Percentiles rank a stretch among this genome's conserved stretches.
Evolutionary conservation across 2,888 invertebrate species (phyloP).

Genomic region (Embidobia sp.): DNA sequence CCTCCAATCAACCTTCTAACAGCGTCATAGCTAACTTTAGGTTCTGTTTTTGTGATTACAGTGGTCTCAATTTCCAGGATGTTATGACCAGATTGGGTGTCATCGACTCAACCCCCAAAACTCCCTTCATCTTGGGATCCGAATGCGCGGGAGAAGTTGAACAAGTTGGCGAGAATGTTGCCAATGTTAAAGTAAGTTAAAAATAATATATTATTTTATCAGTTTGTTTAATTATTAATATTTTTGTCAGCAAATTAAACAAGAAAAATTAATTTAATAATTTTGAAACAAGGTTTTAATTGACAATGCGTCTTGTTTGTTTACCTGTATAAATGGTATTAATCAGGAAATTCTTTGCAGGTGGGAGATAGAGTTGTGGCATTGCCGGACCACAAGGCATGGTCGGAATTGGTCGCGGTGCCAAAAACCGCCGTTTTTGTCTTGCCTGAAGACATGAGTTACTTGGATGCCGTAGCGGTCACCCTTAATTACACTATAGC

Average conservation of each 20-base stretch:
- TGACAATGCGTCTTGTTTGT: background rate
- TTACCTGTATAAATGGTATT: background rate
- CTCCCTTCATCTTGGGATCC: conserved; percentile 93
- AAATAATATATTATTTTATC: too few relatives aligned
- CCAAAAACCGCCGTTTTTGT: conserved; percentile 91
- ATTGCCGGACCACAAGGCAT: conserved; percentile 91
- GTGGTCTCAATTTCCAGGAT: conserved; percentile 94
- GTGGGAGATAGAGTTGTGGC: conserved; percentile 92
- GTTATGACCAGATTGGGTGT: conserved; percentile 94
- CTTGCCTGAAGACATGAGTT: conserved; percentile 88
- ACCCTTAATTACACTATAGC: conserved; percentile 94
- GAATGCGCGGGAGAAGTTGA: conserved; percentile 93
- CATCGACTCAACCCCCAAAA: conserved; percentile 93
- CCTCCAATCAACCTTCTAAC: too few relatives aligned
- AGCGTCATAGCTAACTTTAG: background rate
- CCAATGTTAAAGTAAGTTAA: conserved; percentile 88
- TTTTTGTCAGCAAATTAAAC: too few relatives aligned
- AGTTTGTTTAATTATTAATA: too few relatives aligned
- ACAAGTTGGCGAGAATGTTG: conserved; percentile 89
- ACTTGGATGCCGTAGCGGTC: conserved; percentile 91
- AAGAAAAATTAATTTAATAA: too few relatives aligned
- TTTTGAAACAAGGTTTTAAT: too few relatives aligned
- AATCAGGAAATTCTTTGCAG: conserved; percentile 79
- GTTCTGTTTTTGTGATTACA: conserved; percentile 82
- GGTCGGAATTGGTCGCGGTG: conserved; percentile 92